Evolutionary conservation across 2,113 vertebrate species (phyloP).

Genomic region (Zosterops japonicus): DNA sequence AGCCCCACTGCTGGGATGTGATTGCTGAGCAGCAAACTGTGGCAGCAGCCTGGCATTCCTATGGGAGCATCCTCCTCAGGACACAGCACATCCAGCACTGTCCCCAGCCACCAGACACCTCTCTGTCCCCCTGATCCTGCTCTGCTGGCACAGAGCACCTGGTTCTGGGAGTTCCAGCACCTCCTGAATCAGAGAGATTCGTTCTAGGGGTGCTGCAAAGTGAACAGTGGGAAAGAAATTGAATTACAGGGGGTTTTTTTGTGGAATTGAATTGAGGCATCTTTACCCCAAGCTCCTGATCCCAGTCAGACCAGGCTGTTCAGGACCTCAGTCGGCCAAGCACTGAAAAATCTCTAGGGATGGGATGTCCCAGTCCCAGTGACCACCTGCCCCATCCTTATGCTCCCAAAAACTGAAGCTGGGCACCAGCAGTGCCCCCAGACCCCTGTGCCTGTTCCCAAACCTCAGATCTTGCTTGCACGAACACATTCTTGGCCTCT

Average conservation of each 20-base stretch:
- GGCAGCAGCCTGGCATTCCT: slow-evolving; percentile 35
- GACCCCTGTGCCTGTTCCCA: background rate
- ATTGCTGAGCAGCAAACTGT: slow-evolving; percentile 11
- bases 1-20: background rate
- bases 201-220: background rate
- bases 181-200: background rate
- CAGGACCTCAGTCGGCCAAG: background rate
- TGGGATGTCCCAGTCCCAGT: accelerated
- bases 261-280: background rate
- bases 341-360: background rate
- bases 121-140: background rate
- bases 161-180: no score
- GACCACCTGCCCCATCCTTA: accelerated
- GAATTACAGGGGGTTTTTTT: accelerated
- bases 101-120: background rate
- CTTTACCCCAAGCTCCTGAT: background rate
- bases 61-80: background rate
- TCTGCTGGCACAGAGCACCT: background rate
- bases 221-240: background rate
- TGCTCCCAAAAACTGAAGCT: background rate
- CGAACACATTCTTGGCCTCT: accelerated
- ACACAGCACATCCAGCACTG: background rate
- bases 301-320: background rate
- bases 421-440: accelerated
- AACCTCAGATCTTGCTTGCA: background rate